Base-by-base conservation (phyloP, 2,888 invertebrate species). In the Tachystola acroxantha region DNA sequence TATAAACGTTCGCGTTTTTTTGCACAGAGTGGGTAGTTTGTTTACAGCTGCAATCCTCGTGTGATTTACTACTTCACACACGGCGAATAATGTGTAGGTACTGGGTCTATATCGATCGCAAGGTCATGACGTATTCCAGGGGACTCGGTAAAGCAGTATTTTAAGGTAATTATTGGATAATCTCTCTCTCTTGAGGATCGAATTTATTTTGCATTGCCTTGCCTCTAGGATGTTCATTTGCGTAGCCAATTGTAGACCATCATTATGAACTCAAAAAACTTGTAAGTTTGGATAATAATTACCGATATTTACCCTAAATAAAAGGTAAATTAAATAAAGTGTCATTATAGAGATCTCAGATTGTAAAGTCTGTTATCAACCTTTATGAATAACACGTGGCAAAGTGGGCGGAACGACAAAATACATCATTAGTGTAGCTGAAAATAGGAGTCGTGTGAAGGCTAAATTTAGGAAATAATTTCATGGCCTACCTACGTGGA, bases 1-100 rank as follows among this genome's bases (percentile, higher is more conserved):
- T 62, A 54, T 57, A 57, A 59, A 53, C 49, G 43, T 51, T 53
- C 39, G 44, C 39, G 44, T 43, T 50, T 65, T 63, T 72, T 71
- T 62, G 63, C 66, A 56, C 54, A 53, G 67, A 52, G 71, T 71
- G 70, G 66, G 75, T 56, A 59, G 68, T 59, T 55, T 79, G 74
- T 75, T 74, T 78, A 78, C 64, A 64, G 66, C 58, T 58, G 58
- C 63, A 57, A 57, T 62, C 60, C 55, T 49, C 57, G 42, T 53
- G 66, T 73, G 74, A 75, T 75, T 74, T 75, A 71, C 66, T 49
- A 55, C 53, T 49, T 46, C 45, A 53, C 52, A 50, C 54, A 51
- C 46, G 50, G 45, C 53, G 59, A 56, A 58, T 63, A 59, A 57
- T 59, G 52, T 46, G 51, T n/a, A n/a, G n/a, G n/a, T 53, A 57